Conservation (phyloP, 1,140 invertebrate species). For the Matsumurasca onukii region DNA sequence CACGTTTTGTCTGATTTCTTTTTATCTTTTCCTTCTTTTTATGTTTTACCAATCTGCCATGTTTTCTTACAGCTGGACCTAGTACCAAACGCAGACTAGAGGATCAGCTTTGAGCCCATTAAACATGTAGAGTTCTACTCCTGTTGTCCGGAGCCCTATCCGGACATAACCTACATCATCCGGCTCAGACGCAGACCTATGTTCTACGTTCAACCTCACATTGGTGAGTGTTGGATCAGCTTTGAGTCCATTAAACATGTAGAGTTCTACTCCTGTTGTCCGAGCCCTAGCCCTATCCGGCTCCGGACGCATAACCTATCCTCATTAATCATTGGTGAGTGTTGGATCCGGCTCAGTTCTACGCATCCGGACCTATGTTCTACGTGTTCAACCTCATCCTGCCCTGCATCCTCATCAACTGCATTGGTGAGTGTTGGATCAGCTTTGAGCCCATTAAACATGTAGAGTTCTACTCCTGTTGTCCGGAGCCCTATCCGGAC, state of each 20-base stretch:
- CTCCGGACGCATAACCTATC: constrained; percentile 71
- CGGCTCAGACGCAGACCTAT: constrained; percentile 75
- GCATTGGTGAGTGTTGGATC: constrained; percentile 69
- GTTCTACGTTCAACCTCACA: constrained; percentile 85
- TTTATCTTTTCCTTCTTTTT: too few relatives aligned
- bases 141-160: constrained; percentile 66
- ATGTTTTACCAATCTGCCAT: too few relatives aligned
- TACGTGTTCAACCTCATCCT: constrained; percentile 91
- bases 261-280: constrained; percentile 69
- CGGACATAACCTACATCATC: constrained; percentile 67
- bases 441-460: constrained; percentile 70
- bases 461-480: constrained; percentile 70
- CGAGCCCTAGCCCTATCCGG: constrained; percentile 63
- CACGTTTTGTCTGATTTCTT: too few relatives aligned
- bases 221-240: constrained; percentile 67
- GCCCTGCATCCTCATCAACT: constrained; percentile 87
- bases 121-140: constrained; percentile 70
- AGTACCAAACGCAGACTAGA: constrained; percentile 67
- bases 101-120: constrained; percentile 67
- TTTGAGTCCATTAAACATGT: constrained; percentile 70
- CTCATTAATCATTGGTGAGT: constrained; percentile 81
- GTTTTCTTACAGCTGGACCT: constrained; percentile 61
- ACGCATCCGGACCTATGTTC: too few relatives aligned
- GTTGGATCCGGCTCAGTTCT: too few relatives aligned
- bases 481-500: constrained; percentile 63